Base-by-base conservation (phyloP, 2,888 invertebrate species). In the Heterodera filipjevi region DNA sequence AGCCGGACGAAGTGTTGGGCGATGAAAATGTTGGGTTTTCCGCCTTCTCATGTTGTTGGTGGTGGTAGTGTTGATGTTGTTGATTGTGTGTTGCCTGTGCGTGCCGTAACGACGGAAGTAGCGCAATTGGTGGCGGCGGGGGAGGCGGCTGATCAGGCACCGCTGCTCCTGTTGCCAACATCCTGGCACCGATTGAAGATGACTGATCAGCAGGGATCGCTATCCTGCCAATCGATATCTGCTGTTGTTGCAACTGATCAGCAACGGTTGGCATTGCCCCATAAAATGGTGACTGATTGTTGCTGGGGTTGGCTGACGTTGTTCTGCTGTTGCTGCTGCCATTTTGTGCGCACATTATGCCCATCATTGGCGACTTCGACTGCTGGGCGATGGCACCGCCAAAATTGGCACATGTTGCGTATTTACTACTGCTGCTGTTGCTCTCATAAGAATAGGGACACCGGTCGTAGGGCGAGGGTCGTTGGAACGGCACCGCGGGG, bases 1-100 rank as follows among this genome's bases (percentile, higher is more conserved):
- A 39, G 33, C 32, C 49, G n/a, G 73, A 44, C 27, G 79, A 78
- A 22, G 77, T 71, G 73, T 78, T 53, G 49, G 78, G 79, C n/a
- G 79, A 71, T 22, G 39, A 27, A 35, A 68, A 46, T 68, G 53
- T 44, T 44, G 76, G 76, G 3, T 16, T 72, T 49, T 19, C 16
- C 49, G 49, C 49, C 16, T 19, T 53, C 22, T 53, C 53, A 22
- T 53, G 53, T 32, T 66, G 66, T 12, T 32, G 32, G n/a, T 33
- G 32, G 66, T 6, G 27, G n/a, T n/a, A n/a, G n/a, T n/a, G n/a
- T n/a, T n/a, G n/a, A n/a, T n/a, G n/a, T n/a, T n/a, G n/a, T n/a
- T n/a, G n/a, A n/a, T n/a, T n/a, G 3, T 30, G 35, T 14, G 12
- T 32, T 22, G 68, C 33, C 32, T 75, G 75, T 6, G 75, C 27